Conservation (phyloP, 2,113 vertebrate species). For the Acrocephalus kingi region DNA sequence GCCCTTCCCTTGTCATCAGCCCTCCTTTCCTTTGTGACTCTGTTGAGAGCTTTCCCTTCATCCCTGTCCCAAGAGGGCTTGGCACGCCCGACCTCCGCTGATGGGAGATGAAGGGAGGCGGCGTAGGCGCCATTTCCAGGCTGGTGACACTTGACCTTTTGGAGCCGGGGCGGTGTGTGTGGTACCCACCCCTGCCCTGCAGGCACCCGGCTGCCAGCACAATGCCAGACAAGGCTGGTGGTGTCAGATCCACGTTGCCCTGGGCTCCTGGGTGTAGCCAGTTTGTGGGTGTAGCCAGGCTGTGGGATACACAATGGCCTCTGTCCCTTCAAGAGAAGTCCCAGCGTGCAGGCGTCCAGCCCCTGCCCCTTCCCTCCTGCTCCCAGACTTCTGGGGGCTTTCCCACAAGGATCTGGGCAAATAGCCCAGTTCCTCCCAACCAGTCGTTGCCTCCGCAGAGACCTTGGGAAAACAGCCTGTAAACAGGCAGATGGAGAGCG, state of each 20-base stretch:
- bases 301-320: not conserved
- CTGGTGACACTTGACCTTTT: not conserved
- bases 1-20: not conserved
- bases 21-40: not conserved
- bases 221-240: not conserved
- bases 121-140: not conserved
- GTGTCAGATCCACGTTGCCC: not conserved
- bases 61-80: not conserved
- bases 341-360: rapidly evolving
- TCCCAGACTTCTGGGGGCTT: not conserved
- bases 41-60: not conserved
- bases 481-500: constrained; percentile 40
- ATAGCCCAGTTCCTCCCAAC: not conserved
- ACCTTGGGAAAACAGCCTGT: constrained; percentile 43
- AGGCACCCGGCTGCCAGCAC: not conserved
- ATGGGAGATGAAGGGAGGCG: not conserved
- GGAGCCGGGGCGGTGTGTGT: not conserved
- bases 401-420: not conserved
- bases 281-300: not conserved
- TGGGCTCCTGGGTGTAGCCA: not conserved
- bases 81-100: not conserved
- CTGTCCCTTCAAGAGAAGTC: not conserved
- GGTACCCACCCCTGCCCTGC: not conserved
- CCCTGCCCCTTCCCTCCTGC: not conserved
- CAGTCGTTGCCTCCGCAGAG: not conserved